A percentile compares a stretch with the other conserved stretches of the same genome.
Conservation (phyloP, 2,113 vertebrate genomes). For the Neomonachus schauinslandi region DNA sequence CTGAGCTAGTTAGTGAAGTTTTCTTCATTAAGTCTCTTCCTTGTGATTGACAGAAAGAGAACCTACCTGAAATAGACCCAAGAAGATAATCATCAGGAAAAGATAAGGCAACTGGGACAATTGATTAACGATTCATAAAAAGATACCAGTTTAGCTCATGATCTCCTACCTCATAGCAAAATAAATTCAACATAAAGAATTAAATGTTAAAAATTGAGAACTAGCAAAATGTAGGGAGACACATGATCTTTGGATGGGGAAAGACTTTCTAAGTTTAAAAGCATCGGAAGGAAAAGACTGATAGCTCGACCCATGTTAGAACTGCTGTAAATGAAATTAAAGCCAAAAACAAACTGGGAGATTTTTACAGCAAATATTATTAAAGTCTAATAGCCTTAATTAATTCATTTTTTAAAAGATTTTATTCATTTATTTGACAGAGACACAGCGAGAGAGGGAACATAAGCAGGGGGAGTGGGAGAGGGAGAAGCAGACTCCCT, state of each 20-base stretch:
- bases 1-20: neutral
- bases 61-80: neutral
- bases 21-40: neutral
- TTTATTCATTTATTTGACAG: too few relatives aligned
- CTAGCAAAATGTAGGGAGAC: neutral
- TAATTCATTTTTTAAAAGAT: too few relatives aligned
- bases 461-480: too few relatives aligned
- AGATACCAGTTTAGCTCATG: neutral
- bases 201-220: neutral
- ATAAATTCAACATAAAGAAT: neutral
- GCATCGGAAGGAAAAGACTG: neutral
- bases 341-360: neutral
- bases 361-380: neutral
- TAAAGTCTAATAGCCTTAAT: neutral
- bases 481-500: too few relatives aligned
- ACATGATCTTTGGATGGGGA: neutral
- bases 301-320: neutral
- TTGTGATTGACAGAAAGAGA: neutral
- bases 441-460: too few relatives aligned
- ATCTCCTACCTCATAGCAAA: neutral
- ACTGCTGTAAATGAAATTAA: neutral
- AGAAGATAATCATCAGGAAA: neutral
- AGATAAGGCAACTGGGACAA: neutral
- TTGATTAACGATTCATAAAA: neutral
- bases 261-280: conserved; percentile 44